phyloP scores from a whole-genome alignment of 2,888 invertebrate genomes.

The Dyspetes luteomarginatus region DNA sequence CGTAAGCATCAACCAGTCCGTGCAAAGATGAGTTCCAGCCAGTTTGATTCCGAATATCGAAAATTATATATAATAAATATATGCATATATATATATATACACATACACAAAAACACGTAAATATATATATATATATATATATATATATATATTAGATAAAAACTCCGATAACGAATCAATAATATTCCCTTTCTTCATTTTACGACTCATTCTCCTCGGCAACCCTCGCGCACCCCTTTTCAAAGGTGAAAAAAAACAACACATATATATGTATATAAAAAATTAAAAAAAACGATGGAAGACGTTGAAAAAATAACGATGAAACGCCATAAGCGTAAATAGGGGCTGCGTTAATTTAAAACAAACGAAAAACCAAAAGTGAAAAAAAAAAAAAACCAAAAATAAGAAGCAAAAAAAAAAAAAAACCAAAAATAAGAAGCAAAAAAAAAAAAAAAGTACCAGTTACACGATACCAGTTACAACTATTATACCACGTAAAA shows the following conservation, averaged over 20 bases:
- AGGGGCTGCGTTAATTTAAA: constrained; percentile 47
- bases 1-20: constrained; percentile 56
- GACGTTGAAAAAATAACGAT: constrained; percentile 12
- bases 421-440: background rate
- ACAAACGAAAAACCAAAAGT: constrained; percentile 8
- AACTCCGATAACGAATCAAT: constrained; percentile 27
- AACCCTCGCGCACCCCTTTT: constrained; percentile 50
- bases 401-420: constrained; percentile 11
- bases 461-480: constrained; percentile 65
- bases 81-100: constrained; percentile 13
- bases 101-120: constrained; percentile 9
- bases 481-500: constrained; percentile 66
- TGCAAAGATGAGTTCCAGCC: constrained; percentile 53
- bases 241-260: constrained; percentile 7
- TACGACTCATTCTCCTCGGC: constrained; percentile 58
- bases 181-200: constrained; percentile 50
- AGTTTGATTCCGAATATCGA: constrained; percentile 52
- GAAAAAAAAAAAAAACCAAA: constrained; percentile 7
- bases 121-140: constrained; percentile 2
- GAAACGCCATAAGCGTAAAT: constrained; percentile 35
- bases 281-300: constrained; percentile 34
- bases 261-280: background rate
- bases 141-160: background rate
- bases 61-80: constrained; percentile 43
- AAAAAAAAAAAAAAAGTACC: constrained; percentile 32